phyloP scores from a whole-genome alignment of 2,888 invertebrate genomes.

The Pristionchus fissidentatus region DNA sequence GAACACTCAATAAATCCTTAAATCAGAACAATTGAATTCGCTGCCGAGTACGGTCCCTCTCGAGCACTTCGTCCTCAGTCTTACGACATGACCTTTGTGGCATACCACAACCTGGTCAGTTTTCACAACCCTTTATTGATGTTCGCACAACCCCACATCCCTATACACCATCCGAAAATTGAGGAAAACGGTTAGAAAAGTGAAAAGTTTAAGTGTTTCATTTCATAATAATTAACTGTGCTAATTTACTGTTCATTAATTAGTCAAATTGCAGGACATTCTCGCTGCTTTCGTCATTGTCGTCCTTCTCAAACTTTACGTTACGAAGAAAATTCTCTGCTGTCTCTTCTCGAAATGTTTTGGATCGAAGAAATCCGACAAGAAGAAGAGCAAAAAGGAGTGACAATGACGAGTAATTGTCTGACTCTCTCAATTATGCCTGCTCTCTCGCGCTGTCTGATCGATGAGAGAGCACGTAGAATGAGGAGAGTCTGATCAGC shows the following conservation, averaged over 20 bases:
- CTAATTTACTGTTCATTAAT: background rate
- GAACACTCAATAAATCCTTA: background rate
- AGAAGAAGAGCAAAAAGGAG: conserved; percentile 34
- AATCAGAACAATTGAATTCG: conserved; percentile 14
- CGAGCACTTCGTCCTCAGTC: conserved; percentile 24
- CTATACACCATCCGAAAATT: no score
- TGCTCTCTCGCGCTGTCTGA: background rate
- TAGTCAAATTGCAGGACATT: background rate
- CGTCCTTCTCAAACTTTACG: background rate
- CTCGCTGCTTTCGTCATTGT: background rate
- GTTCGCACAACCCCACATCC: no score
- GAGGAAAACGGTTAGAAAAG: no score
- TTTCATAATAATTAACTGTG: background rate
- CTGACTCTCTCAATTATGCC: background rate
- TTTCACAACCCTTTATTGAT: no score
- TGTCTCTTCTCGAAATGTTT: conserved; percentile 5
- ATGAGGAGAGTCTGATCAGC: background rate
- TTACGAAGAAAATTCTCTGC: background rate
- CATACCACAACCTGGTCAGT: conserved; percentile 22
- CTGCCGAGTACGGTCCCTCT: conserved; percentile 29
- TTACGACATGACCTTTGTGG: conserved; percentile 20
- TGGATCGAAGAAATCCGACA: conserved; percentile 1
- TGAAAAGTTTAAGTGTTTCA: background rate
- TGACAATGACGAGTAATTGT: background rate
- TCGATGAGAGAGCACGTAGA: background rate